Percentiles rank a stretch among this genome's conserved stretches.
Evolutionary conservation across 2,113 vertebrate genomes (phyloP).

Genomic region (Tupaia tana): DNA sequence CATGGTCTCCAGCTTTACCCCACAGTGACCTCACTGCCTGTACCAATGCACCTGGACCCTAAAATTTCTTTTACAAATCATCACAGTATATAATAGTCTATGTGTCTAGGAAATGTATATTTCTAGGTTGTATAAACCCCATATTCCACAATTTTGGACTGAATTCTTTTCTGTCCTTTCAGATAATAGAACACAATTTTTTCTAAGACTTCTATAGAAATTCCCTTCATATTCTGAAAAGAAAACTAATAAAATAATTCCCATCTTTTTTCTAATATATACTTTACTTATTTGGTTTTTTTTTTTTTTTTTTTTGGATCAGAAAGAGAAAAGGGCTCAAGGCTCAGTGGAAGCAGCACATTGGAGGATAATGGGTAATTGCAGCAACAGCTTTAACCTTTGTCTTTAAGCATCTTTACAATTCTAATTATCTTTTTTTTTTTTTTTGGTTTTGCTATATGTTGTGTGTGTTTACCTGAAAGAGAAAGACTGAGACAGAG

Average conservation of each 20-base stretch:
- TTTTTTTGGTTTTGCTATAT: too few relatives aligned
- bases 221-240: background rate
- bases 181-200: background rate
- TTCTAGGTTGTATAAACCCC: background rate
- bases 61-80: background rate
- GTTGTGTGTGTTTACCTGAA: too few relatives aligned
- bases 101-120: background rate
- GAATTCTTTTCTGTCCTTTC: constrained; percentile 2
- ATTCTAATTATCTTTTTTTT: background rate
- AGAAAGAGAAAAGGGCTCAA: background rate
- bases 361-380: background rate
- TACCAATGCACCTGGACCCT: too few relatives aligned
- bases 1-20: too few relatives aligned
- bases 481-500: too few relatives aligned
- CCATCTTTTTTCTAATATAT: background rate
- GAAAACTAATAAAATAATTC: background rate
- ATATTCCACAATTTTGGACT: background rate
- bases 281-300: background rate
- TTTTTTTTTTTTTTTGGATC: background rate
- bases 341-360: background rate
- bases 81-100: background rate
- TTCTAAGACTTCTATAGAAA: background rate
- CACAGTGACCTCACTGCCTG: too few relatives aligned
- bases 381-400: background rate
- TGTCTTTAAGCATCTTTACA: background rate